Evolutionary conservation across 2,797 vertebrate species (phyloP).

Genomic region (Hylomyscus alleni): DNA sequence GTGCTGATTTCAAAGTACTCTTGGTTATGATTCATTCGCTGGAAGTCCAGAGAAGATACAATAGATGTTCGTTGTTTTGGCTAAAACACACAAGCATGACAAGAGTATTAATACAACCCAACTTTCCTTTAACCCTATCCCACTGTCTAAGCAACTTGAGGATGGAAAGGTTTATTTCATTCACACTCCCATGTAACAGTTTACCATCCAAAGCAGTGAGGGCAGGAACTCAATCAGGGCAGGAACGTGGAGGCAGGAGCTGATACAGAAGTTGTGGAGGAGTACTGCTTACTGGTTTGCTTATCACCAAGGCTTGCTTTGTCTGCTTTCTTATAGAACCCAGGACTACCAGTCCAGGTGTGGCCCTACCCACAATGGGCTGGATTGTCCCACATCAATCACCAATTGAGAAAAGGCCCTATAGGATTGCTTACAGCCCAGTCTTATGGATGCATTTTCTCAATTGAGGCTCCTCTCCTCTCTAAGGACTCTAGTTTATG

Average conservation of each 20-base stretch:
- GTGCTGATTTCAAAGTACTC: slow-evolving; percentile 97
- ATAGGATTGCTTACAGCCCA: background rate
- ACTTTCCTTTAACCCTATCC: slow-evolving; percentile 9
- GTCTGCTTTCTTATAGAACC: background rate
- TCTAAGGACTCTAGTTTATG: background rate
- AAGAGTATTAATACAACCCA: slow-evolving; percentile 49
- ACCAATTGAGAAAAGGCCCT: background rate
- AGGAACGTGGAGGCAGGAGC: background rate
- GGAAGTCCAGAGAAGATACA: slow-evolving; percentile 96
- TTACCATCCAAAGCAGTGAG: background rate
- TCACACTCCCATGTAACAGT: background rate
- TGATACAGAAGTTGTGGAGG: background rate
- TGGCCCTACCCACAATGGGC: background rate
- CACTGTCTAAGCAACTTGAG: background rate
- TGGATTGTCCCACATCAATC: background rate
- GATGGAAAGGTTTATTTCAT: background rate
- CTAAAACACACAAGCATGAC: slow-evolving; percentile 86
- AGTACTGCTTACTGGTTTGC: no score
- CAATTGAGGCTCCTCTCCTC: background rate
- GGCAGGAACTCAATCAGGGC: background rate
- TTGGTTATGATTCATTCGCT: slow-evolving; percentile 95
- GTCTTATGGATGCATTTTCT: background rate
- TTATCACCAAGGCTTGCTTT: background rate
- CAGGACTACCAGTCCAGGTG: background rate
- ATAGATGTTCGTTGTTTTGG: slow-evolving; percentile 97